Base-by-base conservation (phyloP, 2,888 invertebrate species). In the Pristionchus entomophagus region DNA sequence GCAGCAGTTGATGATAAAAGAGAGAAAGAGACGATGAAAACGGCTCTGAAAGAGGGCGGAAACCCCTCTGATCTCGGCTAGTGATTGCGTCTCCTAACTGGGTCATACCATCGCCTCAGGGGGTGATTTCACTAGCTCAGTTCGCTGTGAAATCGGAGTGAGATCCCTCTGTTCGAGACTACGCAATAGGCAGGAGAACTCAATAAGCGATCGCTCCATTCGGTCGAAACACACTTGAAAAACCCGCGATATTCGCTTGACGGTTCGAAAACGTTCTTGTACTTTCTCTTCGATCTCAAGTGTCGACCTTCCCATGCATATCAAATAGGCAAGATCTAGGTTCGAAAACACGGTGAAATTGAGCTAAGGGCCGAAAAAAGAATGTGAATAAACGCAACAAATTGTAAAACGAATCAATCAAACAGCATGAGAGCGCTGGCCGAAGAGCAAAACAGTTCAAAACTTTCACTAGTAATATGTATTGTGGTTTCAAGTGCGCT, bases 381-480 rank as follows among this genome's bases (percentile, higher is more conserved):
- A 22, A 38, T 45, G 45, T 6, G n/a, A n/a, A n/a, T n/a, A 29
- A 69, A 69, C 4, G 41, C 73, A 73, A 41, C 41, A 45, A 38
- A 73, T 17, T 73, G 73, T 73, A 73, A 73, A 73, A 73, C 38
- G 17, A 73, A 73, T 73, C 73, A 73, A 73, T 73, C 73, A 73
- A 41, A 69, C 65, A 26, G 56, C 4, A n/a, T 35, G 65, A 65
- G 65, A 65, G 35, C 35, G 65, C 65, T 26, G 32, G 22, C n/a
- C 17, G 56, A 8, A 56, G 8, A 17, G n/a, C 69, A 73, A 1
- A 73, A 73, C 73, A 73, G 73, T 73, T 73, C 45, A 22, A 8
- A 5, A 45, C 73, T 73, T 73, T 73, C 73, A 73, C 73, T 73
- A 12, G 26, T 73, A 65, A 65, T 65, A 65, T 65, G 65, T 41